Percentiles rank a stretch among this genome's conserved stretches.
Conservation (phyloP, 2,888 invertebrate species). For the Cremastinae sp. region DNA sequence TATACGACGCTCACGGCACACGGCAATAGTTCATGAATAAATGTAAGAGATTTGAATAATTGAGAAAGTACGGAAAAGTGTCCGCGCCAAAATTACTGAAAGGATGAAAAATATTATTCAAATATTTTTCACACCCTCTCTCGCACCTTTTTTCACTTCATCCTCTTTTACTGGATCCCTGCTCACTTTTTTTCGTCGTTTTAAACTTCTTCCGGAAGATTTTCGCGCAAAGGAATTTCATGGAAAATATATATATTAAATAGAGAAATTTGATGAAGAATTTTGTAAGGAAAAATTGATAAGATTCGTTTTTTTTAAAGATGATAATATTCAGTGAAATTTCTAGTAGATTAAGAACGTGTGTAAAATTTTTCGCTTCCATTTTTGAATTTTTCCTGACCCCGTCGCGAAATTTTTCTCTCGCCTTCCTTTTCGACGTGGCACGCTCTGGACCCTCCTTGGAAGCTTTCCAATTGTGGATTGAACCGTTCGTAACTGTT, state of each 20-base stretch:
- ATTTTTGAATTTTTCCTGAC: not conserved
- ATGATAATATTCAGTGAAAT: no score
- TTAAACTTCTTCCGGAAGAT: no score
- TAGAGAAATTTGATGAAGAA: no score
- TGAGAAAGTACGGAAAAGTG: conserved; percentile 14
- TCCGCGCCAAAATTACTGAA: not conserved
- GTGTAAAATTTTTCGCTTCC: not conserved
- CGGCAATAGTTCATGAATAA: not conserved
- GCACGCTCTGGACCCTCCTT: conserved; percentile 60
- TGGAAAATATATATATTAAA: no score
- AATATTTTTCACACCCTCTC: no score
- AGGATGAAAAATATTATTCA: no score
- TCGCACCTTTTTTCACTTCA: no score
- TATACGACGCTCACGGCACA: conserved; percentile 11
- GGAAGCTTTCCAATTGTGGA: conserved; percentile 76
- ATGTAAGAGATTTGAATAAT: conserved; percentile 2
- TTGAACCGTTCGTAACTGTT: conserved; percentile 77
- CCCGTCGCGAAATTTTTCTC: not conserved
- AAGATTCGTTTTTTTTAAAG: not conserved
- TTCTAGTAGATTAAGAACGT: no score
- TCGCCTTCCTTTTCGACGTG: conserved; percentile 10
- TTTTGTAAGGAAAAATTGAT: not conserved
- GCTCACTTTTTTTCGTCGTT: no score
- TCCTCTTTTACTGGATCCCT: no score
- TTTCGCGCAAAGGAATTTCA: no score